Evolutionary conservation across 2,888 invertebrate species (phyloP).

Genomic region (Dexiosoma caninum): DNA sequence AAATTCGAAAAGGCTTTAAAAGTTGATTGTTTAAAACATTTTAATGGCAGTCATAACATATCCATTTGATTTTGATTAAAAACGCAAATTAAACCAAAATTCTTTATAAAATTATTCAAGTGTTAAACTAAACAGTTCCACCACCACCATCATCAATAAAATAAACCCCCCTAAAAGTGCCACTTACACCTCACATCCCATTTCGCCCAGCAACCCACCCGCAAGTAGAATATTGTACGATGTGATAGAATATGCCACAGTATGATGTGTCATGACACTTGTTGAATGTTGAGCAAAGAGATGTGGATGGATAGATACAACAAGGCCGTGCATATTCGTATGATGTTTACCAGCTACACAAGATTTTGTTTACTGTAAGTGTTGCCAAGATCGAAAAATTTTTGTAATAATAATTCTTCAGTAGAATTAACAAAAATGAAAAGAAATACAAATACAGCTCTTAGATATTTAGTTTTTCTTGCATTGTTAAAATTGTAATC

Average conservation of each 20-base stretch:
- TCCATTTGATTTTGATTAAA: constrained; percentile 34
- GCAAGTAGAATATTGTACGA: not conserved
- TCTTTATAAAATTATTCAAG: constrained; percentile 30
- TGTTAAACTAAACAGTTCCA: constrained; percentile 24
- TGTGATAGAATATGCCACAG: constrained; percentile 9
- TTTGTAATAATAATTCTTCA: too few relatives aligned
- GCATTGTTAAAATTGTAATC: too few relatives aligned
- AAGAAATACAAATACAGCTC: too few relatives aligned
- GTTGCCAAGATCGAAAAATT: too few relatives aligned
- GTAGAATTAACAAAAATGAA: too few relatives aligned
- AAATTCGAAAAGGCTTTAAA: constrained; percentile 8
- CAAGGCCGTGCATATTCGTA: not conserved
- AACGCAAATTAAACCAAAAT: constrained; percentile 30
- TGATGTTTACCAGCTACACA: not conserved
- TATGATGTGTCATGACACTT: constrained; percentile 34
- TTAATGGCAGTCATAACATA: not conserved
- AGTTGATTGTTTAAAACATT: not conserved
- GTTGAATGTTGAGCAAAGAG: constrained; percentile 30
- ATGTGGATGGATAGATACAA: not conserved
- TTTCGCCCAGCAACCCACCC: not conserved
- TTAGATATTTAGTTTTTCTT: too few relatives aligned
- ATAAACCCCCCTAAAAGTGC: not conserved
- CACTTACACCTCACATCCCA: not conserved
- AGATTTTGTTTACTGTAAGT: constrained; percentile 18
- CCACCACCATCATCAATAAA: too few relatives aligned